These are phyloP conservation scores for Peromyscus attwateri DNA, from an alignment of 2,797 vertebrate species.

Conservation along the genomic window DNA sequence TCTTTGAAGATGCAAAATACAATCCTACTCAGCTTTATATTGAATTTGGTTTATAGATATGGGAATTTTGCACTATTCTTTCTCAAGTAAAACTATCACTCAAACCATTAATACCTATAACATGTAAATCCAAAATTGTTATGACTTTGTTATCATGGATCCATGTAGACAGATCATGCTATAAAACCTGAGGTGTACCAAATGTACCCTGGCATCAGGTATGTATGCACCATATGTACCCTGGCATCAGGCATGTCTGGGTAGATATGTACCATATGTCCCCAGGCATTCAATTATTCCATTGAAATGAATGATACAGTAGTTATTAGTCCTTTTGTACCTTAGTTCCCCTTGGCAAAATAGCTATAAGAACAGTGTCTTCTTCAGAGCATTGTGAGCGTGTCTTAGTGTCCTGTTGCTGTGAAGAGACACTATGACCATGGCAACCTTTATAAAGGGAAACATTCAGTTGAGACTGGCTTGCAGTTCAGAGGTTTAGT, in stretches of 20 bases:
- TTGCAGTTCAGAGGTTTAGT: not conserved
- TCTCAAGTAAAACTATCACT: conserved; percentile 47
- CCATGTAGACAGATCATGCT: not conserved
- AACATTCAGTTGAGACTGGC: not conserved
- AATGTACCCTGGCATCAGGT: not conserved
- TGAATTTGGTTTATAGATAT: conserved; percentile 44
- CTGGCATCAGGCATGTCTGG: not conserved
- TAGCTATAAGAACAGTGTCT: conserved; percentile 12
- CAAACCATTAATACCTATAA: not conserved
- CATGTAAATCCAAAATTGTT: conserved; percentile 31
- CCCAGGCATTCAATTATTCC: not conserved
- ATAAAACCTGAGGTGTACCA: not conserved
- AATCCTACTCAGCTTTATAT: conserved; percentile 48
- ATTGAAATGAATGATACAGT: not conserved
- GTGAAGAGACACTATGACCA: not conserved
- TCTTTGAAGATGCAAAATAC: conserved; percentile 51
- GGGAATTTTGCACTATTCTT: not conserved
- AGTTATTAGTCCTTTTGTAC: conserved; percentile 50
- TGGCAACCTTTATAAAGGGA: not conserved
- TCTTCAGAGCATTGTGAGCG: not conserved
- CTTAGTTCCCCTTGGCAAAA: conserved; percentile 47
- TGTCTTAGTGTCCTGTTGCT: not conserved
- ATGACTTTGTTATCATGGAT: not conserved
- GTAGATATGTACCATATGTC: too few relatives aligned
- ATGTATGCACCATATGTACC: not conserved